Conservation (phyloP, 2,888 invertebrate species). For the Epinotia bilunana region DNA sequence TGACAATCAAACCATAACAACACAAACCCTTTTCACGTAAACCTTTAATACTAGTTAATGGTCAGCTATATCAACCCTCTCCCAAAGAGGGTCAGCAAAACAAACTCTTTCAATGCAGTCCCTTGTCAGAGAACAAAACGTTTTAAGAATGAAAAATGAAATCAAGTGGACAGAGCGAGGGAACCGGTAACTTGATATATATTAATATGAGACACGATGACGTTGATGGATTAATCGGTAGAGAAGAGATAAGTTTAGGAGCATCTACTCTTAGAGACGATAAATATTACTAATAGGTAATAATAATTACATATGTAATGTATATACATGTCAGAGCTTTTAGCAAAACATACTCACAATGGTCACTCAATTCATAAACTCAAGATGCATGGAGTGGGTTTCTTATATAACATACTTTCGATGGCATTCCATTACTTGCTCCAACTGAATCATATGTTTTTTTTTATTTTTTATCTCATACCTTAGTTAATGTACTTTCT, state of each 20-base stretch:
- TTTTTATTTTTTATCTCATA: no score
- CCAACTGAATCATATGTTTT: no score
- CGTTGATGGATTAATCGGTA: conserved; percentile 29
- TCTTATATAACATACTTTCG: no score
- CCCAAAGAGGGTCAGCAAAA: conserved; percentile 71
- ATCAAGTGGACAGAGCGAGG: conserved; percentile 74
- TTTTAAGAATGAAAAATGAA: conserved; percentile 82
- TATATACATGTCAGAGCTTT: no score
- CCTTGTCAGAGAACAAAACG: conserved; percentile 80
- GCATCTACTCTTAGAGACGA: neutral
- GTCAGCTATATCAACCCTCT: conserved; percentile 60
- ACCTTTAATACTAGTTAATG: conserved; percentile 70
- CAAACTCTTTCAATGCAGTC: conserved; percentile 75
- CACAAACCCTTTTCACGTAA: conserved; percentile 39
- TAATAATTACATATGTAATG: no score
- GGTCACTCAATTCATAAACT: no score
- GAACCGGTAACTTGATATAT: conserved; percentile 54
- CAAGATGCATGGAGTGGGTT: no score
- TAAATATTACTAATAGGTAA: neutral
- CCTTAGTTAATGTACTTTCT: no score
- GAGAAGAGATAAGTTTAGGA: neutral
- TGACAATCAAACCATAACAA: conserved; percentile 19
- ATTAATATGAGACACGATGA: conserved; percentile 24
- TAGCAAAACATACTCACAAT: no score
- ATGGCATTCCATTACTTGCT: no score